These are phyloP conservation scores for Apis florea DNA, from an alignment of 1,140 invertebrate genomes.

Conservation along the genomic window DNA sequence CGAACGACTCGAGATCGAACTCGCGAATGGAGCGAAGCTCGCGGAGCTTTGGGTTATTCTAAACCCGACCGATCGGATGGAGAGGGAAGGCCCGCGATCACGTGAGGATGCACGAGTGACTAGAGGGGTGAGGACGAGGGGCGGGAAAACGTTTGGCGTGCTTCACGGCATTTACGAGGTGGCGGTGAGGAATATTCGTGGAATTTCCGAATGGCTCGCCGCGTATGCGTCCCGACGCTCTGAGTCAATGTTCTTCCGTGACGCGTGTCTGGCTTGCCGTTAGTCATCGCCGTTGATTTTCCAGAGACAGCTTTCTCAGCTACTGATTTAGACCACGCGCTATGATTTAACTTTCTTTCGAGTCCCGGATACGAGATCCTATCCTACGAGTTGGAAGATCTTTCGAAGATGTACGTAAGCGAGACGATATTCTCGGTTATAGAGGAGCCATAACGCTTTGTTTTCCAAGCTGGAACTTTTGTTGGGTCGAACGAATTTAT, in stretches of 20 bases:
- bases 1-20: conserved; percentile 58
- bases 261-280: neutral
- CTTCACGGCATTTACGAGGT: conserved; percentile 31
- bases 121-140: neutral
- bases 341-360: no score
- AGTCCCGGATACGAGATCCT: no score
- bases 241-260: conserved; percentile 60
- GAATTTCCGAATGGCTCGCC: conserved; percentile 54
- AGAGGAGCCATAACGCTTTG: no score
- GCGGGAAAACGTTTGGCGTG: conserved; percentile 34
- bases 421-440: no score
- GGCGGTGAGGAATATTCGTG: conserved; percentile 60
- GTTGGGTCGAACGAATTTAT: no score
- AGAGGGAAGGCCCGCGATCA: conserved; percentile 55
- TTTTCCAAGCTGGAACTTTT: no score
- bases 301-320: no score
- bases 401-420: no score
- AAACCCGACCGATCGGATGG: conserved; percentile 45
- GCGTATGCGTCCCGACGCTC: conserved; percentile 15
- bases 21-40: conserved; percentile 61
- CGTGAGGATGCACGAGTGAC: conserved; percentile 39
- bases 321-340: no score
- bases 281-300: neutral
- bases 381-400: no score
- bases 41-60: conserved; percentile 72